A percentile compares a stretch with the other conserved stretches of the same genome.
phyloP scores from a whole-genome alignment of 2,113 vertebrate species.

The Galemys pyrenaicus region DNA sequence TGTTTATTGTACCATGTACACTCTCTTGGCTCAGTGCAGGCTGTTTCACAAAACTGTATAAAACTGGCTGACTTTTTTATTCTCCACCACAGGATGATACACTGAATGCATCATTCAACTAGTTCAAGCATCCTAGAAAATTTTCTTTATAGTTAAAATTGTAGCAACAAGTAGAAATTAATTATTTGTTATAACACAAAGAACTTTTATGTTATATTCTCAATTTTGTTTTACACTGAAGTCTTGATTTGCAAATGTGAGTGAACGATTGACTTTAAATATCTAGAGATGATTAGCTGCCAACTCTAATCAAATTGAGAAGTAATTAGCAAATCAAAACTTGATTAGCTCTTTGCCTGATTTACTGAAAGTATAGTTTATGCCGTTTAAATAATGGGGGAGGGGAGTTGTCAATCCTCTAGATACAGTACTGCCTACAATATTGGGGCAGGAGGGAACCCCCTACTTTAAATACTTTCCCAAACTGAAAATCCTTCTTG shows the following conservation, averaged over 20 bases:
- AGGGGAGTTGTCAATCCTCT: constrained; percentile 82
- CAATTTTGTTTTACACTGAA: constrained; percentile 76
- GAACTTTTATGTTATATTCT: constrained; percentile 64
- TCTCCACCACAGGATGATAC: neutral
- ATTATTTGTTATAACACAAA: constrained; percentile 68
- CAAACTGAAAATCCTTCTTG: neutral
- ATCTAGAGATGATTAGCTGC: constrained; percentile 89
- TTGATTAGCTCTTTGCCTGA: constrained; percentile 91
- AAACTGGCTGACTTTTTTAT: constrained; percentile 26
- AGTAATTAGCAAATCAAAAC: constrained; percentile 92
- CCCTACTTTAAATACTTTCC: neutral
- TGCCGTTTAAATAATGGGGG: constrained; percentile 89
- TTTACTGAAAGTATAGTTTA: constrained; percentile 92
- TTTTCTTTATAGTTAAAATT: constrained; percentile 69
- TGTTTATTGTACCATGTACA: constrained; percentile 71
- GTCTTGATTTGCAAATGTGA: constrained; percentile 85
- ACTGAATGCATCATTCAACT: constrained; percentile 71
- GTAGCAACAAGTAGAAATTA: constrained; percentile 65
- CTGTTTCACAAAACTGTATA: constrained; percentile 49
- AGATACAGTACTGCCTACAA: constrained; percentile 37
- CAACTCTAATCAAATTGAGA: constrained; percentile 92
- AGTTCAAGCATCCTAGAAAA: constrained; percentile 62
- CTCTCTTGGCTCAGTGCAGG: constrained; percentile 48
- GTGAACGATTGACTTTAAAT: constrained; percentile 88
- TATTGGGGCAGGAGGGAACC: neutral